These are phyloP conservation scores for Callorhinus ursinus DNA, from an alignment of 2,113 vertebrate species.

Conservation along the genomic window DNA sequence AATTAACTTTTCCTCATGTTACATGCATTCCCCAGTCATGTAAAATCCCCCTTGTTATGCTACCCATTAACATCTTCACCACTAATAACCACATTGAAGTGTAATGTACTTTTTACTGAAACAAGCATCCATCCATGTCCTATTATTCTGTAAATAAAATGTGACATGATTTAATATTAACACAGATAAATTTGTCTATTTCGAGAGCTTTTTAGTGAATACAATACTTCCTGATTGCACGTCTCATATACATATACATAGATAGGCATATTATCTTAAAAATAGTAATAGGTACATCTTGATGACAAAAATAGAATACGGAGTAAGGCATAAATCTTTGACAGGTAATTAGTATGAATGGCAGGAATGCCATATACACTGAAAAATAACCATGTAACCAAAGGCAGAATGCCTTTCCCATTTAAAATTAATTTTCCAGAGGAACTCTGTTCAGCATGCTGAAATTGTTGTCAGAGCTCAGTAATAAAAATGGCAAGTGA, in stretches of 20 bases:
- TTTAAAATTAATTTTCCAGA: conserved; percentile 73
- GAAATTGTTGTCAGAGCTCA: conserved; percentile 60
- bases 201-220: conserved; percentile 53
- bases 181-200: conserved; percentile 71
- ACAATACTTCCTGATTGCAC: neutral
- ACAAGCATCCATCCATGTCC: conserved; percentile 77
- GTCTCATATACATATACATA: neutral
- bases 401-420: conserved; percentile 33
- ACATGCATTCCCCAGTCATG: conserved; percentile 74
- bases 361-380: conserved; percentile 53
- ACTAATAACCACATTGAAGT: conserved; percentile 73
- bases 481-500: conserved; percentile 42
- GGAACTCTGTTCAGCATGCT: conserved; percentile 34
- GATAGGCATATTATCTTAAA: conserved; percentile 43
- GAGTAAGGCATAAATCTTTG: conserved; percentile 44
- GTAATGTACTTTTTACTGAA: conserved; percentile 68
- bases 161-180: conserved; percentile 83
- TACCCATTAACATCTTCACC: conserved; percentile 81
- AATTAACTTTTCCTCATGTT: conserved; percentile 83
- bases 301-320: conserved; percentile 36
- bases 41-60: conserved; percentile 72
- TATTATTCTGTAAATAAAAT: conserved; percentile 84
- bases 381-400: conserved; percentile 65
- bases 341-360: conserved; percentile 70
- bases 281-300: conserved; percentile 44